Evolutionary conservation across 2,797 vertebrate genomes (phyloP), one percentile per base, ranked within the genome.

Genomic region (Xiphophorus birchmanni): DNA sequence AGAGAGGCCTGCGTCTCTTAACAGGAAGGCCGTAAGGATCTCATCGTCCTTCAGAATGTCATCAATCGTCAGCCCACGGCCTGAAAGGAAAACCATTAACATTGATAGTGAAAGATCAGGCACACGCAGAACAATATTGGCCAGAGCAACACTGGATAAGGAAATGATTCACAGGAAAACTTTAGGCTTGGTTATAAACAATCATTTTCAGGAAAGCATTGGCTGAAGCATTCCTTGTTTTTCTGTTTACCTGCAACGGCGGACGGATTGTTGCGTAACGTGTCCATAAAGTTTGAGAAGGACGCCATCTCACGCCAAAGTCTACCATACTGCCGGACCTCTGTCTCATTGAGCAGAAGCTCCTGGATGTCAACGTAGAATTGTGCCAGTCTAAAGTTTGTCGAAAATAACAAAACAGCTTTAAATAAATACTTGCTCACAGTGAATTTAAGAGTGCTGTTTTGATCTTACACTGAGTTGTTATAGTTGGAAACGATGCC

Each of bases 401-500:
- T 15, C 29, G 52, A 76, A 75, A 76, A 35, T 0, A 37, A n/a
- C 10, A 12, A 1, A 56, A 50, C 26, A 32, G 5, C 8, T 52
- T 52, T 32, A 56, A 56, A 45, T 8, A 0, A 37, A 26, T 40
- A 2, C 48, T 77, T 67, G 5, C 17, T 60, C 69, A 47, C 8
- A 5, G 10, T 5, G 4, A 0, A 32, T 73, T 15, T n/a, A 10
- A 23, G 11, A 32, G 7, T 11, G 44, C 26, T 32, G n/a, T 29
- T 45, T 40, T 26, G 29, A n/a, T 29, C 93, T 97, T 96, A 99
- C 99, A 98, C 94, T 8, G 97, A 99, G 93, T 97, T 97, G 89
- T 98, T 97, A 83, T 99, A 99, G 96, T 99, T 99, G 86, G 98
- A 99, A 80, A 99, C 96, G 1, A 97, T 82, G 47, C 98, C 97